Base-by-base conservation (phyloP, 2,797 vertebrate species). In the Alcedo atthis region DNA sequence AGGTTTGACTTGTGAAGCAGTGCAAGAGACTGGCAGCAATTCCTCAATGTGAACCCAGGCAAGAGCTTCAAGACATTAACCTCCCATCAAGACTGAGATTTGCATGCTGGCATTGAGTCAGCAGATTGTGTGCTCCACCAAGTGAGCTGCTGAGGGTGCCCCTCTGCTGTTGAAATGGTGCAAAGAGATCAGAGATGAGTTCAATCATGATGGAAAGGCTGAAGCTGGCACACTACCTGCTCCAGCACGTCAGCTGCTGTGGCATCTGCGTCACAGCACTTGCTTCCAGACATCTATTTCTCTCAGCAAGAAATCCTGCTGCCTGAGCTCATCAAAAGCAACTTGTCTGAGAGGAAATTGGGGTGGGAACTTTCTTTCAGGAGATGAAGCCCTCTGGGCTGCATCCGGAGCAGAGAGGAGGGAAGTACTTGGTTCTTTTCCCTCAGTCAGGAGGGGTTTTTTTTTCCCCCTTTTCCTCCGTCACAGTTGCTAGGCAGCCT, bases 81-180 rank as follows among this genome's bases (percentile, higher is more conserved):
- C 57, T 92, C 84, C 57, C 69, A 83, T 64, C 92, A 96, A 94
- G 89, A 86, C 17, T 83, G 87, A 89, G 63, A 96, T 89, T 90
- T 87, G 46, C 75, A 80, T 62, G 48, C 75, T 76, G 78, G 75
- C 49, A 80, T 12, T 70, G 42, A 89, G 59, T 93, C 88, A 91
- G 89, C 84, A 94, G 79, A 83, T 81, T 84, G 57, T 58, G 15
- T 69, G 45, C 70, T 64, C 63, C 70, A 45, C 71, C 70, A 62
- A 94, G 46, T n/a, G 54, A 81, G 69, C 59, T 54, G 64, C 67
- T 84, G 88, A 93, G 46, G 55, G 43, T 88, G 63, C 32, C n/a
- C 55, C 32, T 81, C 62, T 80, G 40, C 45, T 66, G 46, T 2
- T 63, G 28, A 75, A 75, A 77, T 5, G 13, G 6, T 45, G 15